These are phyloP conservation scores for Varecia variegata DNA, from an alignment of 2,797 vertebrate genomes.

Conservation along the genomic window DNA sequence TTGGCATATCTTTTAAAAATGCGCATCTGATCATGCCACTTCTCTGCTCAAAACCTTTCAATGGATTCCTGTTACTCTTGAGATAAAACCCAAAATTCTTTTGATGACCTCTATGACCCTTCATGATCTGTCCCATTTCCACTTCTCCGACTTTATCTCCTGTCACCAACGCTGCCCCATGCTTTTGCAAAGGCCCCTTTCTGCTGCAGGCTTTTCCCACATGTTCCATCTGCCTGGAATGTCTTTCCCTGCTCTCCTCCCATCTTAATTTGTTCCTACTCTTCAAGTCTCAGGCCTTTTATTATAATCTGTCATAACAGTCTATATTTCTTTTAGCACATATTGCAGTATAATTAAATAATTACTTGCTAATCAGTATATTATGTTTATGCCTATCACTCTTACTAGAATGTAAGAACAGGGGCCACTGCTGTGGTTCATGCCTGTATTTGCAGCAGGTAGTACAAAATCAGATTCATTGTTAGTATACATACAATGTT, in stretches of 20 bases:
- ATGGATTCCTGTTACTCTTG: neutral
- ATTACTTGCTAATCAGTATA: neutral
- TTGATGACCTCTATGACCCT: neutral
- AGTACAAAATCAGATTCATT: neutral
- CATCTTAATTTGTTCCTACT: neutral
- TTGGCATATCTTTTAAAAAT: neutral
- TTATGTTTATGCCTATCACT: neutral
- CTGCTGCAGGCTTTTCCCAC: neutral
- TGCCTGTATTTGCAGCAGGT: neutral
- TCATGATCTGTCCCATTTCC: neutral
- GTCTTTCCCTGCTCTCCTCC: neutral
- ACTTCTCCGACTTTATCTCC: neutral
- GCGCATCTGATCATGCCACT: neutral
- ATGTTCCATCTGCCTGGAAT: neutral
- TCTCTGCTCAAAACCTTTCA: neutral
- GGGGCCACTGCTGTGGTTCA: neutral
- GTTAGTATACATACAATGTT: neutral
- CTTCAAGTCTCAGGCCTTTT: neutral
- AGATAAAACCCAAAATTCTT: neutral
- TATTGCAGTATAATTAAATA: neutral
- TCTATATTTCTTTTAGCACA: neutral
- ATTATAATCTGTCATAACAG: neutral
- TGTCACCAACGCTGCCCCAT: neutral
- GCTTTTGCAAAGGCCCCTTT: neutral
- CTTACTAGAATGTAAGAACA: neutral